Conservation (phyloP, 2,797 vertebrate genomes). For the Spinus olivaceus region DNA sequence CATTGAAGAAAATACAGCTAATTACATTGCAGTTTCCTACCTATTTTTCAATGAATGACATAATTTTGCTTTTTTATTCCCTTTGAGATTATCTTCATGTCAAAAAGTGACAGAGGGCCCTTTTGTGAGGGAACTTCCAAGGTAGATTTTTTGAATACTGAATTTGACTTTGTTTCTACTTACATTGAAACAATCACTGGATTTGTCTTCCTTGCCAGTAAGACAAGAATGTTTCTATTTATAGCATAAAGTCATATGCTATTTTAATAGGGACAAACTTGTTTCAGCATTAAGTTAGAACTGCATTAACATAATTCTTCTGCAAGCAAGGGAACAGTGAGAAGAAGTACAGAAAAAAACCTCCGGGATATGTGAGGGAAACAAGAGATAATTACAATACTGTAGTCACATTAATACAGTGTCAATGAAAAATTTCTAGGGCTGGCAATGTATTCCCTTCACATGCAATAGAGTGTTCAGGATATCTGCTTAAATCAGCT, state of each 20-base stretch:
- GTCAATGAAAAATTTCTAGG: neutral
- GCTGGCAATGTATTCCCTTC: neutral
- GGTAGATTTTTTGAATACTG: neutral
- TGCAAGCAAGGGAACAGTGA: neutral
- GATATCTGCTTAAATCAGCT: neutral
- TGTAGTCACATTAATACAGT: neutral
- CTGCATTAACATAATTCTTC: neutral
- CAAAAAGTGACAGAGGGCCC: neutral
- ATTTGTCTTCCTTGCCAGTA: neutral
- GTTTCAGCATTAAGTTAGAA: neutral
- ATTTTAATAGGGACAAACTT: neutral
- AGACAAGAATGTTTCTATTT: neutral
- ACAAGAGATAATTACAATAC: neutral
- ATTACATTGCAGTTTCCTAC: neutral
- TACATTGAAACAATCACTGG: neutral
- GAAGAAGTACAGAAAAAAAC: neutral
- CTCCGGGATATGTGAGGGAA: neutral
- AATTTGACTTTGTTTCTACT: neutral
- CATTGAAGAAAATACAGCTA: neutral
- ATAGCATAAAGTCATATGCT: neutral
- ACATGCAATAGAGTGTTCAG: neutral
- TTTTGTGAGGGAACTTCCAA: neutral
- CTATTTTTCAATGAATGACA: neutral
- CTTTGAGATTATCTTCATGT: neutral
- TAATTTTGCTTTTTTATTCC: neutral